These are phyloP conservation scores for Ichneumoninae sp. DNA, from an alignment of 2,888 invertebrate genomes.

Conservation along the genomic window DNA sequence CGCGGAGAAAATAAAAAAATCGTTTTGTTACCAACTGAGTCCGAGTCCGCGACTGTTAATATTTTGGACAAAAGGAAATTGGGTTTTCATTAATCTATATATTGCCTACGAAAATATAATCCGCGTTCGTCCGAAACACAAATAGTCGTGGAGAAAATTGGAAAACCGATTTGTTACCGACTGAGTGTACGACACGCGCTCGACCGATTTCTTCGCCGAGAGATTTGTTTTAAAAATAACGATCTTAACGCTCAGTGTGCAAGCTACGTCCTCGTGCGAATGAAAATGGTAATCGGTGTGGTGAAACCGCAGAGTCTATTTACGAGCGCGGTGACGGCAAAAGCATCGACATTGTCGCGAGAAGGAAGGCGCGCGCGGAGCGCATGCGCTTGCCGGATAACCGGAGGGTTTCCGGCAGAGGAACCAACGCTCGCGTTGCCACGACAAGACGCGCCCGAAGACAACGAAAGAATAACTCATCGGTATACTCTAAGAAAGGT, in stretches of 20 bases:
- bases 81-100: too few species aligned
- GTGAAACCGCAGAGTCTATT: slow-evolving; percentile 49
- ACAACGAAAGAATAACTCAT: slow-evolving; percentile 54
- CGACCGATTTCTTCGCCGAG: background rate
- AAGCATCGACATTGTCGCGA: slow-evolving; percentile 64
- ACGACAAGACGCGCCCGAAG: slow-evolving; percentile 27
- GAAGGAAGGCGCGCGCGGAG: slow-evolving; percentile 49
- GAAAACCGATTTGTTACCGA: too few species aligned
- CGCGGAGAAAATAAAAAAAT: too few species aligned
- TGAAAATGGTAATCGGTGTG: slow-evolving; percentile 71
- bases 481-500: slow-evolving; percentile 40
- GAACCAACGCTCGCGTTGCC: slow-evolving; percentile 21
- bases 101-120: too few species aligned
- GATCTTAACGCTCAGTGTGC: slow-evolving; percentile 40
- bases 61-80: too few species aligned
- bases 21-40: too few species aligned
- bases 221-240: background rate
- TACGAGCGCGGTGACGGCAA: slow-evolving; percentile 72
- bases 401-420: slow-evolving; percentile 30
- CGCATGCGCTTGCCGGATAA: slow-evolving; percentile 38
- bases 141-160: too few species aligned
- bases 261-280: slow-evolving; percentile 26
- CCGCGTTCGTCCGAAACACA: too few species aligned
- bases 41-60: too few species aligned
- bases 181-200: too few species aligned